Conservation (phyloP, 2,888 invertebrate species). For the Acanthopleura granulata region DNA sequence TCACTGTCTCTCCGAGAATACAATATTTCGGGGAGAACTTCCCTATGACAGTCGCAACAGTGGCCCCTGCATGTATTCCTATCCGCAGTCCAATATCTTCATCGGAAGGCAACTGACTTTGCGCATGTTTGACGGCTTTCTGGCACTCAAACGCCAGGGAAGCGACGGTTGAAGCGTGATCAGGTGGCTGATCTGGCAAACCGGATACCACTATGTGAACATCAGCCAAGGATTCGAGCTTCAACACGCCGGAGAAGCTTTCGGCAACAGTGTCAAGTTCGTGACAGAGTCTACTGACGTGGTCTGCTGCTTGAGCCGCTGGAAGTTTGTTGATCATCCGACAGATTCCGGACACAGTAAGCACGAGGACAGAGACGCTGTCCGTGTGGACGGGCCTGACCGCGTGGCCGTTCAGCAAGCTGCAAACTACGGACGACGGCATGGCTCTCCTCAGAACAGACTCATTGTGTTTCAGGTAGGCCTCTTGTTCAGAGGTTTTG, state of each 20-base stretch:
- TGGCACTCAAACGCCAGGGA: neutral
- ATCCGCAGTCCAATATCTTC: neutral
- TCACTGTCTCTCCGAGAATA: neutral
- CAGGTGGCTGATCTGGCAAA: neutral
- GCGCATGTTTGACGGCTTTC: neutral
- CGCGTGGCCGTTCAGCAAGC: constrained; percentile 38
- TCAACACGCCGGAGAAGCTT: neutral
- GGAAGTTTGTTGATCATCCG: neutral
- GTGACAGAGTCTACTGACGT: neutral
- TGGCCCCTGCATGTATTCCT: neutral
- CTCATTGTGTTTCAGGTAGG: constrained; percentile 45
- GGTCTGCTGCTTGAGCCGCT: neutral
- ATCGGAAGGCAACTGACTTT: too few relatives aligned
- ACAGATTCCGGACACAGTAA: neutral
- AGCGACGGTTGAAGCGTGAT: neutral
- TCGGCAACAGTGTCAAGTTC: neutral
- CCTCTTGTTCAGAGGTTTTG: constrained; percentile 40
- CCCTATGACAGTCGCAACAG: neutral
- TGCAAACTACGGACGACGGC: constrained; percentile 46
- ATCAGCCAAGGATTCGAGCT: neutral
- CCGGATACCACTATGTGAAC: neutral
- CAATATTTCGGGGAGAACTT: neutral
- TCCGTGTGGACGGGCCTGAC: constrained; percentile 38
- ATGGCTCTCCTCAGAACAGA: constrained; percentile 49
- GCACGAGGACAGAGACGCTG: neutral